Base-by-base conservation (phyloP, 2,797 vertebrate genomes). In the Champsocephalus gunnari region DNA sequence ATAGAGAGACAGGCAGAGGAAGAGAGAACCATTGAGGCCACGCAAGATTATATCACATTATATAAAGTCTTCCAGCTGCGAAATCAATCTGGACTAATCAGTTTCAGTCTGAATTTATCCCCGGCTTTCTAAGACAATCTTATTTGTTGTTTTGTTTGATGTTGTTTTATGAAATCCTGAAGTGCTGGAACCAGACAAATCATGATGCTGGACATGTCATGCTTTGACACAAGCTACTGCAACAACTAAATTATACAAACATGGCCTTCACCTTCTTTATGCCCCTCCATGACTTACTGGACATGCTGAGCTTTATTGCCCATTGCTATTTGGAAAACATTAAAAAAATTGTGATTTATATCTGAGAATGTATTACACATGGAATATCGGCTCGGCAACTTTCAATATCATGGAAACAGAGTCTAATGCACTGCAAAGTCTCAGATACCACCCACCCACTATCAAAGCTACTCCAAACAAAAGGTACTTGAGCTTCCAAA, bases 401-500 rank as follows among this genome's bases (percentile, higher is more conserved):
- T 38, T 32, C 34, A 75, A 59, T 21, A 17, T 34, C 68, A 66
- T 60, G n/a, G 66, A 77, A 75, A 77, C 66, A 62, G 55, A 66
- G 17, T 54, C 61, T 76, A 74, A 79, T 73, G 48, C 69, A 28
- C 45, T 71, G 62, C 9, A 9, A 73, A 81, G 79, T 77, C 67
- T 57, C 70, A 55, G 50, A 75, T 75, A 80, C 76, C 81, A 69
- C 75, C 64, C 49, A 75, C 62, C 71, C 56, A 55, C 74, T 77
- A 83, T 84, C 73, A 77, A 62, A 70, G 71, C 79, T 83, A 80
- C 82, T 92, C 77, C 57, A 87, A 86, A 83, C 66, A 85, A 90
- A 84, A 88, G 88, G 79, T 58, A 71, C 90, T 90, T 73, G 60
- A 84, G 88, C 75, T 70, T 66, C 79, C 74, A 88, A 90, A 88